Conservation (phyloP, 2,797 vertebrate genomes). For the Micropoecilia bifurca region DNA sequence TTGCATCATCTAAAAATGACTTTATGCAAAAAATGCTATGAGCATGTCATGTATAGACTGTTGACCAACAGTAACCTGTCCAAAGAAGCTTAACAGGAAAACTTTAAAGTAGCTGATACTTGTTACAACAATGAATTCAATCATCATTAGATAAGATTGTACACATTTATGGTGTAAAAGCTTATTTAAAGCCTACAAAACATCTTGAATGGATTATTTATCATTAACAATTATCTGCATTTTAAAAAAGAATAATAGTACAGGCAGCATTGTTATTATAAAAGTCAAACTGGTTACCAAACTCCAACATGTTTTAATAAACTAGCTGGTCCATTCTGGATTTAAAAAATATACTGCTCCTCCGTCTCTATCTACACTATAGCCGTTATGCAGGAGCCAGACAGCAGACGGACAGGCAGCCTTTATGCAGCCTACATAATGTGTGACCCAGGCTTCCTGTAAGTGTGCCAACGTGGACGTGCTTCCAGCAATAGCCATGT, state of each 20-base stretch:
- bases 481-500: slow-evolving; percentile 79
- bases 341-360: neutral
- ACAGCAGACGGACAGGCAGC: slow-evolving; percentile 70
- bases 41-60: no score
- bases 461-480: slow-evolving; percentile 76
- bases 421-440: slow-evolving; percentile 78
- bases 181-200: neutral
- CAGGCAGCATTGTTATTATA: neutral
- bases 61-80: no score
- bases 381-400: slow-evolving; percentile 65
- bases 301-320: neutral
- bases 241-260: neutral
- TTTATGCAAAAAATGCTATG: no score
- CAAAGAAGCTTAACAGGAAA: no score
- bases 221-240: neutral
- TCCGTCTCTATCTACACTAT: slow-evolving; percentile 17
- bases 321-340: neutral
- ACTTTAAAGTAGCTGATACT: slow-evolving; percentile 1
- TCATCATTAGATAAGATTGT: neutral
- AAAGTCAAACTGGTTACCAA: neutral
- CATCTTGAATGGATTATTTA: neutral
- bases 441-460: slow-evolving; percentile 78
- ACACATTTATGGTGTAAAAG: neutral
- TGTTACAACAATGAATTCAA: neutral
- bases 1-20: no score